Percentiles rank a stretch among this genome's conserved stretches.
These are phyloP conservation scores for Diplazon laetatorius DNA, from an alignment of 2,888 invertebrate species.

Conservation along the genomic window DNA sequence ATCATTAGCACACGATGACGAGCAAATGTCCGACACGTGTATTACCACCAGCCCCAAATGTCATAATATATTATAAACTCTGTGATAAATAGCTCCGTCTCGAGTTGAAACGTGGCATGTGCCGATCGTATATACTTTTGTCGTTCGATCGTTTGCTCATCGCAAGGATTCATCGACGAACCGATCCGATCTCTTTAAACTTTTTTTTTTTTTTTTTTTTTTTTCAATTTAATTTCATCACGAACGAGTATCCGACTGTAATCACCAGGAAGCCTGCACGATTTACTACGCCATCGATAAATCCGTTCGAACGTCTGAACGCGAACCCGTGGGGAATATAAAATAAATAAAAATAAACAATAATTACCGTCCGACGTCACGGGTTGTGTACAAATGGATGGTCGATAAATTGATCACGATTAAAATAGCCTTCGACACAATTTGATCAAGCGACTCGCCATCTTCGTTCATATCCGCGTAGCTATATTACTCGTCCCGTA, in stretches of 20 bases:
- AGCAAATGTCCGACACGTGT: slow-evolving; percentile 44
- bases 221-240: neutral
- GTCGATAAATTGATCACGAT: slow-evolving; percentile 58
- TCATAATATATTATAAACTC: neutral
- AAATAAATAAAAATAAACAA: no score
- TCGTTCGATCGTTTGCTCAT: neutral
- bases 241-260: neutral
- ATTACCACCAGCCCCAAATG: slow-evolving; percentile 15
- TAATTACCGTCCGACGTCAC: neutral
- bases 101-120: neutral
- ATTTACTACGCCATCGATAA: neutral
- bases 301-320: neutral
- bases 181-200: no score
- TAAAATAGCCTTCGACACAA: slow-evolving; percentile 62
- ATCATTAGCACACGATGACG: neutral
- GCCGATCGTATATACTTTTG: neutral
- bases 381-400: slow-evolving; percentile 33
- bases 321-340: no score
- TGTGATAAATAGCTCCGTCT: neutral
- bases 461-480: slow-evolving; percentile 22
- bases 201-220: neutral
- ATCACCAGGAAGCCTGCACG: neutral
- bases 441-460: slow-evolving; percentile 50
- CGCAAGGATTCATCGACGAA: no score
- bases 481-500: neutral